These are phyloP conservation scores for Eremophila alpestris DNA, from an alignment of 2,797 vertebrate genomes.

Conservation along the genomic window DNA sequence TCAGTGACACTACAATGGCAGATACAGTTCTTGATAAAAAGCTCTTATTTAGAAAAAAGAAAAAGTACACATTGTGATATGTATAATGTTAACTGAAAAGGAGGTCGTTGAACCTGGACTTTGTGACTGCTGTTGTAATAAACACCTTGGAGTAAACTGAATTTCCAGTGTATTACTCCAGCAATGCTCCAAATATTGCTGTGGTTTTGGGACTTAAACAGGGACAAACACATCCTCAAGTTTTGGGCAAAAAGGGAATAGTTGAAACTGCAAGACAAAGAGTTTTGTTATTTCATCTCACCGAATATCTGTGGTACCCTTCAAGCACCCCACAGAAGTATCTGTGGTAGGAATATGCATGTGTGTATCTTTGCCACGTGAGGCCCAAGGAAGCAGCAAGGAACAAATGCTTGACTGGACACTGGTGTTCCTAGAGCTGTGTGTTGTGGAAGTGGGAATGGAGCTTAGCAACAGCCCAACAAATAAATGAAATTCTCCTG, in stretches of 20 bases:
- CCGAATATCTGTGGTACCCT: accelerated
- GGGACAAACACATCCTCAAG: background rate
- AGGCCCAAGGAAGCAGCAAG: background rate
- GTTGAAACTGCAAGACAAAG: background rate
- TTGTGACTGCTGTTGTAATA: background rate
- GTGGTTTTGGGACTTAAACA: background rate
- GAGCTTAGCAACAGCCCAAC: background rate
- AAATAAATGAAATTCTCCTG: background rate
- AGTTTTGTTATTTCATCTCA: background rate
- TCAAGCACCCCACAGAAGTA: background rate
- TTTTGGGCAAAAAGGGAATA: background rate
- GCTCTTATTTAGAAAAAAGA: background rate
- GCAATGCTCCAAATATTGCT: background rate
- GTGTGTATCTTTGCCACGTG: background rate
- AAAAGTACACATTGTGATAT: background rate
- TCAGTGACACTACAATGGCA: background rate
- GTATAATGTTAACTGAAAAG: background rate
- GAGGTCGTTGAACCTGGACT: background rate
- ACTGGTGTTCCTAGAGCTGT: background rate
- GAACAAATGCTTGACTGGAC: background rate
- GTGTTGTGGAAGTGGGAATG: background rate
- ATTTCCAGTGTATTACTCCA: background rate
- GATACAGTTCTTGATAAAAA: background rate
- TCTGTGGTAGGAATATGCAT: background rate
- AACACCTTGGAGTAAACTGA: background rate